A percentile compares a stretch with the other conserved stretches of the same genome.
These are phyloP conservation scores for Sericinus montela DNA, from an alignment of 2,888 invertebrate genomes.

Conservation along the genomic window DNA sequence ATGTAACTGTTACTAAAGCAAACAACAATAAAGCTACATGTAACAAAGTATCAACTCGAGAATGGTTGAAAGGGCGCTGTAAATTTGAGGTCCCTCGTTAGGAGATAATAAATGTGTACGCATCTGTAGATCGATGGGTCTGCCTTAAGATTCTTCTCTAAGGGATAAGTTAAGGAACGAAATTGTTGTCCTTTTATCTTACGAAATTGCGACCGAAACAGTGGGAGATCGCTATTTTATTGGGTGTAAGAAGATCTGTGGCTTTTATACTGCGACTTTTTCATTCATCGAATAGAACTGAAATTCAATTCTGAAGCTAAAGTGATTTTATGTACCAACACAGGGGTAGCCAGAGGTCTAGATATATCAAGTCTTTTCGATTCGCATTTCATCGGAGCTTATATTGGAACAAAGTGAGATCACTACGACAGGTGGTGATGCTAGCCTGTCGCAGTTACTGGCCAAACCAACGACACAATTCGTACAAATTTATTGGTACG, in stretches of 20 bases:
- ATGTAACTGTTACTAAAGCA: slow-evolving; percentile 25
- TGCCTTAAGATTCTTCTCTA: slow-evolving; percentile 20
- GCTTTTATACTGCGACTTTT: neutral
- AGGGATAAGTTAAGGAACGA: slow-evolving; percentile 22
- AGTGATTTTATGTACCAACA: too few relatives aligned
- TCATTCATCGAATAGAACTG: neutral
- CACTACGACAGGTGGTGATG: too few relatives aligned
- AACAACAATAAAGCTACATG: slow-evolving; percentile 25
- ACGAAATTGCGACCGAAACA: slow-evolving; percentile 5
- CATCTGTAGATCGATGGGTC: slow-evolving; percentile 22
- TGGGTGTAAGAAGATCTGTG: slow-evolving; percentile 10
- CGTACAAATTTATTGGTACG: too few relatives aligned
- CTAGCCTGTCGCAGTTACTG: too few relatives aligned
- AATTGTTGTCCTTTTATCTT: slow-evolving; percentile 22
- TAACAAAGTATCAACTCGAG: slow-evolving; percentile 19
- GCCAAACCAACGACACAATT: too few relatives aligned
- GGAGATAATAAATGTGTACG: slow-evolving; percentile 24
- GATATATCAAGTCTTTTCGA: too few relatives aligned
- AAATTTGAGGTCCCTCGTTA: slow-evolving; percentile 22
- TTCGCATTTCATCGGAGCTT: too few relatives aligned
- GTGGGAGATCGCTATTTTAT: slow-evolving; percentile 12
- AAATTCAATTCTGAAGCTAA: neutral
- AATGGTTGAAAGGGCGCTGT: slow-evolving; percentile 22
- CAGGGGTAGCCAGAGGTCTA: too few relatives aligned
- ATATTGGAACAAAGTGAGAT: too few relatives aligned